phyloP scores from a whole-genome alignment of 2,888 invertebrate species.

The Apoda limacodes region DNA sequence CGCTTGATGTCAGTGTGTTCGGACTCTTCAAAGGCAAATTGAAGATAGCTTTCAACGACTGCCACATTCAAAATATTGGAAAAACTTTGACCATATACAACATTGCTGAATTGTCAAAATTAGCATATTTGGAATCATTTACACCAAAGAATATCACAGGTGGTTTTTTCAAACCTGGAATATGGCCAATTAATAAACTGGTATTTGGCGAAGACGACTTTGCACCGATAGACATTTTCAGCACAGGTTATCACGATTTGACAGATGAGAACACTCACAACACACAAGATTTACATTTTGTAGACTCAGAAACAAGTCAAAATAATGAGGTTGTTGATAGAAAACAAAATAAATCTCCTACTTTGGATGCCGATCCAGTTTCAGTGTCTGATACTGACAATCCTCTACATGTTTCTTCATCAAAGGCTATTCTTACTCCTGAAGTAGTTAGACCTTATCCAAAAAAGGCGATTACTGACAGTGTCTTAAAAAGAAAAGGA shows the following conservation, averaged over 20 bases:
- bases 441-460: conserved; percentile 19
- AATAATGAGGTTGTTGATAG: too few species aligned
- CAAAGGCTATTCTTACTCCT: conserved; percentile 12
- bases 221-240: conserved; percentile 19
- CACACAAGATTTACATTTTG: conserved; percentile 18
- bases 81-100: conserved; percentile 18
- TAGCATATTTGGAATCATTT: conserved; percentile 19
- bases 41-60: conserved; percentile 18
- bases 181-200: conserved; percentile 19
- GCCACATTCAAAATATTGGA: conserved; percentile 19
- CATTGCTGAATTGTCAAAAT: conserved; percentile 13
- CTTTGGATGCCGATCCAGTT: conserved; percentile 15
- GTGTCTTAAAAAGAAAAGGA: conserved; percentile 14
- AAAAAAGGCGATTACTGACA: conserved; percentile 13
- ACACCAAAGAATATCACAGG: conserved; percentile 18
- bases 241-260: conserved; percentile 14
- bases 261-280: conserved; percentile 16
- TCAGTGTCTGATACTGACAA: conserved; percentile 16
- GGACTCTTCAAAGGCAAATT: conserved; percentile 20
- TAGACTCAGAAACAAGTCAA: conserved; percentile 17
- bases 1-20: conserved; percentile 17
- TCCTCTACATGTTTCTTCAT: conserved; percentile 11
- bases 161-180: conserved; percentile 21
- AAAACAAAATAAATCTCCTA: conserved; percentile 17
- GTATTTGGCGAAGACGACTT: conserved; percentile 20